Evolutionary conservation across 2,113 vertebrate genomes (phyloP).

Genomic region (Microtus richardsoni): DNA sequence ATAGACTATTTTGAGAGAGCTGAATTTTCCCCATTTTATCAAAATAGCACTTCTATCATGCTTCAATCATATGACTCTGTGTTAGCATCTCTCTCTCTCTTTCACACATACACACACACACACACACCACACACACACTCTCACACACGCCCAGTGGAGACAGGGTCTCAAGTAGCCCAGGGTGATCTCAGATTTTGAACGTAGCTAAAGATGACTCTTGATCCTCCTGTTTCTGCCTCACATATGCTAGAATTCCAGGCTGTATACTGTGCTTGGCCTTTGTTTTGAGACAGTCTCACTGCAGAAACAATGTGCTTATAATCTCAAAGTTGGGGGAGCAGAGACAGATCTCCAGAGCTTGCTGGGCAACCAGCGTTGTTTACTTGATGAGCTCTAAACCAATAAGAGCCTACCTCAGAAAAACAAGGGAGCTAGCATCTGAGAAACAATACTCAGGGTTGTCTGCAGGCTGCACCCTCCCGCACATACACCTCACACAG

Average conservation of each 20-base stretch:
- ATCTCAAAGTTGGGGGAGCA: neutral
- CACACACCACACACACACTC: too few species aligned
- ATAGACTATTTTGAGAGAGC: neutral
- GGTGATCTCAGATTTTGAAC: neutral
- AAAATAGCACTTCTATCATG: neutral
- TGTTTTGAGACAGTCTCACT: neutral
- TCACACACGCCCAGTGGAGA: neutral
- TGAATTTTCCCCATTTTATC: conserved; percentile 11
- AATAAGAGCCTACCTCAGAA: neutral
- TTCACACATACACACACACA: too few species aligned
- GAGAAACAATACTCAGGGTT: neutral
- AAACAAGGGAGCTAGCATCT: neutral
- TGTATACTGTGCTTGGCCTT: neutral
- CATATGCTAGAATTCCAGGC: neutral
- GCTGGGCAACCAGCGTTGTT: neutral
- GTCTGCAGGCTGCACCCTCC: neutral
- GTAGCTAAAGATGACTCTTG: neutral
- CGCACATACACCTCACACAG: neutral
- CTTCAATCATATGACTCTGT: neutral
- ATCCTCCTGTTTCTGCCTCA: neutral
- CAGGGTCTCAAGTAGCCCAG: neutral
- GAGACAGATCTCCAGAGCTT: neutral
- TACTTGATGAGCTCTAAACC: neutral
- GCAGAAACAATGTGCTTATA: neutral
- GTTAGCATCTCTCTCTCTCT: neutral